Conservation (phyloP, 2,113 vertebrate genomes). For the Chaetura pelagica region DNA sequence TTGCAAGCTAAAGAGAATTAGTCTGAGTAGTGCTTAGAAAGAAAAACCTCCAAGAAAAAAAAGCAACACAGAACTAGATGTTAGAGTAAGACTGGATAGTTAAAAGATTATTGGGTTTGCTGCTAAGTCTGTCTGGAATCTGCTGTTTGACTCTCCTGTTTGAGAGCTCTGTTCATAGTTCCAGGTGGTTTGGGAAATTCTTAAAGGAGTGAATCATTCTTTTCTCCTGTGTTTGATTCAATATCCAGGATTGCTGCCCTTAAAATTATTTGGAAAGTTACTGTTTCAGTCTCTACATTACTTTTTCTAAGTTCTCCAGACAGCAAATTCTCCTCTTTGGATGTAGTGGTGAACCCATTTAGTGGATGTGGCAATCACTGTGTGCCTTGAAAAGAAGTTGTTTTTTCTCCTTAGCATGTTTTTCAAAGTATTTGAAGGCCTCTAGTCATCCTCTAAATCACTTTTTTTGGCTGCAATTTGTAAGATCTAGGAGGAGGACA, state of each 20-base stretch:
- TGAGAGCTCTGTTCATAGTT: background rate
- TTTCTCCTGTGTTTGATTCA: background rate
- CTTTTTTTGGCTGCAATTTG: background rate
- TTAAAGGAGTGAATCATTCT: background rate
- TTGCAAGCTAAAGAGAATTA: slow-evolving; percentile 26
- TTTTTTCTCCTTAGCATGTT: background rate
- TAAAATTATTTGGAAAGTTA: background rate
- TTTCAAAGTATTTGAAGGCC: background rate
- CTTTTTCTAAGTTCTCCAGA: background rate
- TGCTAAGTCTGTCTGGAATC: background rate
- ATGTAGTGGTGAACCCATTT: background rate
- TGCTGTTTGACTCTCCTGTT: background rate
- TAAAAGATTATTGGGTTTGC: background rate
- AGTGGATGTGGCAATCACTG: background rate
- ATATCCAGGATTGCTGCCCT: background rate
- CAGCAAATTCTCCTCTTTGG: background rate
- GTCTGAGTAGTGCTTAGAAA: background rate
- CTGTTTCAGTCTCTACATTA: background rate
- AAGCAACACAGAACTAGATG: background rate
- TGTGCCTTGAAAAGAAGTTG: background rate
- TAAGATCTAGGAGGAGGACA: background rate
- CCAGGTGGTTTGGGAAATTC: background rate
- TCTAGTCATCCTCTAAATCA: background rate
- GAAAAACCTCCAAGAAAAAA: background rate
- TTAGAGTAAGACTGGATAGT: background rate